phyloP scores from a whole-genome alignment of 2,797 vertebrate genomes.

The Peromyscus attwateri region DNA sequence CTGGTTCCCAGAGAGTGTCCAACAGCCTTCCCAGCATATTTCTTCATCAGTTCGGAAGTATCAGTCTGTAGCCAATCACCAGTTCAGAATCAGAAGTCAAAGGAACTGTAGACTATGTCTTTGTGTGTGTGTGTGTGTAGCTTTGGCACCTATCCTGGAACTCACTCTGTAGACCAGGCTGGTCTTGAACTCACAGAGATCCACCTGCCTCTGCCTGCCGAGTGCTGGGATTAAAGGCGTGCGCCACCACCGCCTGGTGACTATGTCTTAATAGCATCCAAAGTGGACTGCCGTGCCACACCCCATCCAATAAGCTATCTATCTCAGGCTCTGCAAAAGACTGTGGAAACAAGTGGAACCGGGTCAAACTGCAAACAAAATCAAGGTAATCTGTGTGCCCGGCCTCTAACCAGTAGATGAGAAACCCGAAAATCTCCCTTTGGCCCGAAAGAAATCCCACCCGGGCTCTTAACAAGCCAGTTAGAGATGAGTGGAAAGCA shows the following conservation, averaged over 20 bases:
- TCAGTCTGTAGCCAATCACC: constrained; percentile 57
- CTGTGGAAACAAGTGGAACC: constrained; percentile 62
- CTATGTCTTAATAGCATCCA: constrained; percentile 28
- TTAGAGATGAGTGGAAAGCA: constrained; percentile 93
- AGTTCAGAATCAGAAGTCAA: not conserved
- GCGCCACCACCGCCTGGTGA: not conserved
- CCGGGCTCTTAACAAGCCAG: constrained; percentile 92
- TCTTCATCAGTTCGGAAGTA: constrained; percentile 82
- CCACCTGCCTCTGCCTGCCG: no score
- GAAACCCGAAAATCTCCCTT: constrained; percentile 94
- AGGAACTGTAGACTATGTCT: constrained; percentile 68
- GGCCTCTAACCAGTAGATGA: constrained; percentile 94
- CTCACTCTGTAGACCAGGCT: no score
- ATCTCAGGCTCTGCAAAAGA: constrained; percentile 52
- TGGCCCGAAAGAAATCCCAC: constrained; percentile 94
- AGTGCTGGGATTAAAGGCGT: no score
- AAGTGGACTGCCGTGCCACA: constrained; percentile 30
- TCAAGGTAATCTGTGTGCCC: constrained; percentile 92
- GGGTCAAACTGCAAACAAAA: constrained; percentile 74
- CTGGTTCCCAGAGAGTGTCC: constrained; percentile 82
- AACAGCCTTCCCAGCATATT: constrained; percentile 87
- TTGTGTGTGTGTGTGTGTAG: no score
- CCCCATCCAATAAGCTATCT: constrained; percentile 63
- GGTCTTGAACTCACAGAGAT: no score
- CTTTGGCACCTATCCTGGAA: no score